Evolutionary conservation across 2,888 invertebrate genomes (phyloP).

Genomic region (Coelopa pilipes): DNA sequence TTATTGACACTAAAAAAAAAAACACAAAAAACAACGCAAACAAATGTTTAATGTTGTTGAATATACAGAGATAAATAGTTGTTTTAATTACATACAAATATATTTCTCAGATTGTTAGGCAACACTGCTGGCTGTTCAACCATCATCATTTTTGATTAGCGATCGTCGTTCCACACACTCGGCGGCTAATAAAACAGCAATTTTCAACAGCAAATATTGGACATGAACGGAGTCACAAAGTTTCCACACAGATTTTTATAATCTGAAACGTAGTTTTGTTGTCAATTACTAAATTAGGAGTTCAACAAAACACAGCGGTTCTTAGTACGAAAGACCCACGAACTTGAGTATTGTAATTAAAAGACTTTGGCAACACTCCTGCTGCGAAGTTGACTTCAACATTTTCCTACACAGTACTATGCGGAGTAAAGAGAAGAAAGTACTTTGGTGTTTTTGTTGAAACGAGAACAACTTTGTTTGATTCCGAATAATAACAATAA

Average conservation of each 20-base stretch:
- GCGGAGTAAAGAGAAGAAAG: not conserved
- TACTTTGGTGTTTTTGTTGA: slow-evolving; percentile 17
- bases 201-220: too few relatives aligned
- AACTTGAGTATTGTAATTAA: not conserved
- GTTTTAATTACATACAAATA: too few relatives aligned
- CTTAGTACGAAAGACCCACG: not conserved
- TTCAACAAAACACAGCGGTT: too few relatives aligned
- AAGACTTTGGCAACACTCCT: slow-evolving; percentile 25
- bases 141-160: too few relatives aligned
- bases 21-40: too few relatives aligned
- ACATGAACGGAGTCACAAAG: too few relatives aligned
- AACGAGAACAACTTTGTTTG: slow-evolving; percentile 15
- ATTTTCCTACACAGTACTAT: slow-evolving; percentile 23
- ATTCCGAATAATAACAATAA: not conserved
- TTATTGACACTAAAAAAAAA: too few relatives aligned
- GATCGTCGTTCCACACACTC: not conserved
- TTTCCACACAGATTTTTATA: too few relatives aligned
- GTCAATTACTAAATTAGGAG: too few relatives aligned
- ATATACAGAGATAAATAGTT: too few relatives aligned
- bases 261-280: too few relatives aligned
- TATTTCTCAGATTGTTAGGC: slow-evolving; percentile 9
- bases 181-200: not conserved
- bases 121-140: slow-evolving; percentile 12
- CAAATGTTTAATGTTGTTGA: too few relatives aligned
- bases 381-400: slow-evolving; percentile 1